These are phyloP conservation scores for Holothuria glaberrima DNA, from an alignment of 35 echinoderm and acorn worm genomes.

Conservation along the genomic window DNA sequence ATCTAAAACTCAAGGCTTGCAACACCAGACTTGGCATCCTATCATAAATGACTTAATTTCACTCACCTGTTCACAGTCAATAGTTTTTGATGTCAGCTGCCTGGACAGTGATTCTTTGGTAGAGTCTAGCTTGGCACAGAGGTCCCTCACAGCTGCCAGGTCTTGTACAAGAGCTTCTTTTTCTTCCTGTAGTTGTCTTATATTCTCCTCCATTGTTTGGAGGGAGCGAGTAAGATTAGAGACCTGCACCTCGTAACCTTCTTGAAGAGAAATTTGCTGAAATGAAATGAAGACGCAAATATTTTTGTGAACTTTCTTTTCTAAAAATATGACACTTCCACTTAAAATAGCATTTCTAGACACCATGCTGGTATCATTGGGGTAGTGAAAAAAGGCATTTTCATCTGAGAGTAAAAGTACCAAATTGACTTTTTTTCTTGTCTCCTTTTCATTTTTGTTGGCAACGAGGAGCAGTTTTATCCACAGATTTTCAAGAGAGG, in stretches of 20 bases:
- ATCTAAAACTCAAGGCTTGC: too few species aligned
- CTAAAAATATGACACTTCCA: too few species aligned
- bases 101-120: constrained; percentile 91
- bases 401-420: too few species aligned
- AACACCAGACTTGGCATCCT: neutral
- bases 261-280: constrained; percentile 77
- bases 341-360: too few species aligned
- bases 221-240: constrained; percentile 90
- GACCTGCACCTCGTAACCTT: constrained; percentile 92
- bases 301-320: too few species aligned
- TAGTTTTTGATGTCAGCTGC: constrained; percentile 86
- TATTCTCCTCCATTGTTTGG: constrained; percentile 77
- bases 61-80: constrained; percentile 89
- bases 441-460: too few species aligned
- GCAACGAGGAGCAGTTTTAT: too few species aligned
- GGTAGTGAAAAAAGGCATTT: too few species aligned
- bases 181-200: constrained; percentile 92
- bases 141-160: constrained; percentile 83
- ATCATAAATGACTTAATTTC: too few species aligned
- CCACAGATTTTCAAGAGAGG: too few species aligned
- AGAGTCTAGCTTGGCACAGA: constrained; percentile 87
- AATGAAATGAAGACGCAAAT: neutral
- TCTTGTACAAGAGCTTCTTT: constrained; percentile 88
- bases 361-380: too few species aligned
- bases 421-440: too few species aligned